Evolutionary conservation across 2,113 vertebrate genomes (phyloP).

Genomic region (Merops nubicus): DNA sequence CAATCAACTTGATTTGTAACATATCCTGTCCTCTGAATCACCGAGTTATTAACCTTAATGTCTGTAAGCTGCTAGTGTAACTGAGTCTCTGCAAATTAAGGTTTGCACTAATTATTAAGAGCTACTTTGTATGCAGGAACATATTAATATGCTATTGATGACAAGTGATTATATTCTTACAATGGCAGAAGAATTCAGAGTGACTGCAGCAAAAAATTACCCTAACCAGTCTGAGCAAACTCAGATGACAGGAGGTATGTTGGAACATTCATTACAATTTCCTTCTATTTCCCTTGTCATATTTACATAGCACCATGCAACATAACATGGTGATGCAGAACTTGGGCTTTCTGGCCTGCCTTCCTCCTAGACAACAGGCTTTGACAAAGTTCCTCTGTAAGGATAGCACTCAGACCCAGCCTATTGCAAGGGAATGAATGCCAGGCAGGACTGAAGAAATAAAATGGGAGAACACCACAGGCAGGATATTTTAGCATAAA

Average conservation of each 20-base stretch:
- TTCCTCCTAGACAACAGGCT: background rate
- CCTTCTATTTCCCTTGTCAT: background rate
- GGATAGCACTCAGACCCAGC: background rate
- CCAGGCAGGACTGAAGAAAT: background rate
- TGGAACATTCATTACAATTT: background rate
- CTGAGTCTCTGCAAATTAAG: slow-evolving; percentile 46
- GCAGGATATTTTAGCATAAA: background rate
- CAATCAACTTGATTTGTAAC: background rate
- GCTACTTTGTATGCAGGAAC: background rate
- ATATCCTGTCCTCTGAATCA: slow-evolving; percentile 19
- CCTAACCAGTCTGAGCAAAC: background rate
- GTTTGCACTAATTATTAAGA: slow-evolving; percentile 30
- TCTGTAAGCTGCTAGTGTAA: slow-evolving; percentile 41
- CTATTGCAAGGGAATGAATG: background rate
- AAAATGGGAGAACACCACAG: background rate
- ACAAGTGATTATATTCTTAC: background rate
- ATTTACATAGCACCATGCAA: accelerated
- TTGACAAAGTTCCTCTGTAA: background rate
- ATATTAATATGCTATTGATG: background rate
- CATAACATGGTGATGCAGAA: background rate
- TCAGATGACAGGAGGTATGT: background rate
- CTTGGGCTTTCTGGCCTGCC: background rate
- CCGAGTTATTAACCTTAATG: slow-evolving; percentile 48
- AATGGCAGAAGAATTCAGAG: background rate
- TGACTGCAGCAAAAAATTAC: background rate